Evolutionary conservation across 1,140 invertebrate genomes (phyloP), one percentile per base, ranked within the genome.

Genomic region (Dendrolimus punctatus): DNA sequence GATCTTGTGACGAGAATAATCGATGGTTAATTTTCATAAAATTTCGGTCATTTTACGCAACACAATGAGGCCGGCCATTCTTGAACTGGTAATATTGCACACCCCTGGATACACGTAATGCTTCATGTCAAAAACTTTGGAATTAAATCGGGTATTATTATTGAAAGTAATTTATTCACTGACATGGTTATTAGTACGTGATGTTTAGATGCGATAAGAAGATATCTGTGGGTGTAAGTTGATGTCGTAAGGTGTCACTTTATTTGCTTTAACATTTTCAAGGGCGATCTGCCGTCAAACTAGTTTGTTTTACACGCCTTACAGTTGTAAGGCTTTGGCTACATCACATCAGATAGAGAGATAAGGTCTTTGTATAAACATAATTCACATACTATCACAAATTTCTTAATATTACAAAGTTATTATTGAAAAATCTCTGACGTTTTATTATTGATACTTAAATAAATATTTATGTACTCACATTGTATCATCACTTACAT

Each of bases 271-370:
- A 64, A 61, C 53, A 64, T 72, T 49, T 53, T 71, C 78, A 81
- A 81, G 78, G 78, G 68, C 74, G 62, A 53, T 58, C 46, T 64
- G 68, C 62, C 64, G 74, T 73, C 66, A 74, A 76, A 77, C 74
- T 58, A 58, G 73, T 73, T 78, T 58, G 51, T 62, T 40, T 37
- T 49, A 53, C 55, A 55, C 49, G 62, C 47, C 55, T 61, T 53
- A 49, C 39, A 49, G 40, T 45, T 53, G 46, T 56, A 51, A 59
- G 51, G 46, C 49, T 58, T 58, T 51, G 48, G 39, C 39, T 53
- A 46, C 59, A 54, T 43, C 40, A 10, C 36, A 46, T 39, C 43
- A 9, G 43, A 9, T 23, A 23, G 43, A 10, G 43, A 9, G 43
- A 10, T 9, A n/a, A 8, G 43, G 43, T 23, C 3, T 23, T 23